Percentiles rank a stretch among this genome's conserved stretches.
These are phyloP conservation scores for Agrochola circellaris DNA, from an alignment of 2,888 invertebrate species.

Conservation along the genomic window DNA sequence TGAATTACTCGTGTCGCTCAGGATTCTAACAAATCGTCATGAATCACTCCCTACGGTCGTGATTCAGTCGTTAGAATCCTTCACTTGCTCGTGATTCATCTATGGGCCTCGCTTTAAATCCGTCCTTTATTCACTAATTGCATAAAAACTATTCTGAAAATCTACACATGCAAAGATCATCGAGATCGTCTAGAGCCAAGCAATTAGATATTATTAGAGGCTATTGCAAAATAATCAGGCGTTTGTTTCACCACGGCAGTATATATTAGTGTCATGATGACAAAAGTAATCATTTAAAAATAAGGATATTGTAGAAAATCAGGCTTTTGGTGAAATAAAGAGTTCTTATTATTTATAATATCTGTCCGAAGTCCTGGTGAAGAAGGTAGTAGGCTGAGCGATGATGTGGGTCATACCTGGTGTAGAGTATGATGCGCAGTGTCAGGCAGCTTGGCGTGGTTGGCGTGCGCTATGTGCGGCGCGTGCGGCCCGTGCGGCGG, in stretches of 20 bases:
- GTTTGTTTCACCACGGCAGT: not conserved
- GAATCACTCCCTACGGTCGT: too few relatives aligned
- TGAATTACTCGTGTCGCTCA: too few relatives aligned
- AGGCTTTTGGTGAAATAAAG: not conserved
- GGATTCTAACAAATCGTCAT: too few relatives aligned
- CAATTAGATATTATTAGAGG: not conserved
- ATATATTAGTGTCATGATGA: not conserved
- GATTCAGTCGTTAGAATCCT: too few relatives aligned
- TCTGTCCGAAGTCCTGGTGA: not conserved
- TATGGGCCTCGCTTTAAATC: too few relatives aligned
- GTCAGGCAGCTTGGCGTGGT: slow-evolving; percentile 81
- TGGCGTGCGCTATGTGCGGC: slow-evolving; percentile 78
- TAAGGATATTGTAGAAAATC: not conserved
- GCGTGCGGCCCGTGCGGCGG: slow-evolving; percentile 89
- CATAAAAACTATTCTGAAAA: too few relatives aligned
- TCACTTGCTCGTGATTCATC: too few relatives aligned
- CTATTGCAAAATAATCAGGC: not conserved
- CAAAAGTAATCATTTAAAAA: not conserved
- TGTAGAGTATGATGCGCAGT: slow-evolving; percentile 90
- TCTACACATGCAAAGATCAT: not conserved
- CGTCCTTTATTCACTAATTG: too few relatives aligned
- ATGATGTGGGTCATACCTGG: slow-evolving; percentile 78
- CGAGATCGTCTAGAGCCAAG: not conserved
- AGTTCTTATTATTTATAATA: not conserved
- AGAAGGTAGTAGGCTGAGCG: not conserved